Conservation (phyloP, 30 jellyfish, hydroid and myxozoan species). For the Pseudorhiza aurosa region DNA sequence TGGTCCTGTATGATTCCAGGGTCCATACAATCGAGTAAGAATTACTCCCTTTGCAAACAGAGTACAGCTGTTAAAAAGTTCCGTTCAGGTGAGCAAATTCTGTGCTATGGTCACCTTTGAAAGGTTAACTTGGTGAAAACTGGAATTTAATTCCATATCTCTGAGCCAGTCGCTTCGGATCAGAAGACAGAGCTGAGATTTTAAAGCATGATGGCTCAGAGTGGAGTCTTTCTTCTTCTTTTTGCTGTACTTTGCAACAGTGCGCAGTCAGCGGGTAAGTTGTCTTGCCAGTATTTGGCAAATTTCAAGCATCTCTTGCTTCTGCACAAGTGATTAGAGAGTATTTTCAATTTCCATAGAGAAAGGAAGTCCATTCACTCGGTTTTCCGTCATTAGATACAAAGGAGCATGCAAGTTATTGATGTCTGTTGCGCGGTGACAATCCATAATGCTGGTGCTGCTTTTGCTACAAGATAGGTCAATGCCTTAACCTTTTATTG, state of each 20-base stretch:
- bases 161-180: neutral
- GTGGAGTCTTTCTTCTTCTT: constrained; percentile 3
- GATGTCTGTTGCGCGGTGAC: no score
- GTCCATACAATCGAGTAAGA: neutral
- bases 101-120: neutral
- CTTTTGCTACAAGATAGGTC: no score
- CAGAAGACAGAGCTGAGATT: neutral
- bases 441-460: no score
- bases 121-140: neutral
- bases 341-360: no score
- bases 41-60: constrained; percentile 1
- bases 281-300: no score
- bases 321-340: no score
- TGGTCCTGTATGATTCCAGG: neutral
- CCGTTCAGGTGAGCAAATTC: constrained; percentile 30
- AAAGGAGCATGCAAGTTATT: no score
- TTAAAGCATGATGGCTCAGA: neutral
- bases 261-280: constrained; percentile 66
- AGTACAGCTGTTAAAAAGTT: constrained; percentile 14
- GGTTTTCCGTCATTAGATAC: no score
- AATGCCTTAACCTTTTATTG: no score
- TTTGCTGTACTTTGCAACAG: constrained; percentile 44
- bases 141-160: neutral
- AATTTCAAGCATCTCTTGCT: no score
- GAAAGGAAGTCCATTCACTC: no score